Evolutionary conservation across 2,888 invertebrate genomes (phyloP), one percentile per base, ranked within the genome.

Genomic region (Trypoxylon attenuatum): DNA sequence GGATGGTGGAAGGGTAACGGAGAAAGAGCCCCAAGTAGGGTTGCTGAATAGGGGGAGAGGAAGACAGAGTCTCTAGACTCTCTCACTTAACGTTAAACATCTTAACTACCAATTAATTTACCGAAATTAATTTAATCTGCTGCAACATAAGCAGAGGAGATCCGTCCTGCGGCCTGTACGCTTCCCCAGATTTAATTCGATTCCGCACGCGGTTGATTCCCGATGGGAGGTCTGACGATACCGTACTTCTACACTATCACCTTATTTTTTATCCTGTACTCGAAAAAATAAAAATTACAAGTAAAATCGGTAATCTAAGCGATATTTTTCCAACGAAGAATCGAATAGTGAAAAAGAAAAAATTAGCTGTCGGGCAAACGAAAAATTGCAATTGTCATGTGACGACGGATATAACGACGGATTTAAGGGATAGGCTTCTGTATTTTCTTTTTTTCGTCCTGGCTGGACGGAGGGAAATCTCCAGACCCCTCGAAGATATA

Each of bases 61-160:
- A 58, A 69, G 56, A 55, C 58, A 69, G 74, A 53, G 58, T 58
- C 52, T 33, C 33, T 49, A 72, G 71, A 78, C 76, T 79, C 80
- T 82, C 79, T 83, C 80, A 80, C 78, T 84, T 80, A 79, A 76
- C 76, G 75, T 77, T 83, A 82, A 83, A 84, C 80, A 81, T 77
- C 80, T 83, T 81, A 83, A 84, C 80, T 82, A 78, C 76, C 84
- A 79, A 84, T 83, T 83, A 83, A 84, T 84, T 82, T 82, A 57
- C 67, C 57, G 56, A 71, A 82, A 84, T 84, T 83, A 82, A 84
- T 84, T 84, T 80, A 84, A 85, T 84, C 81, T 79, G 71, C 76
- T 59, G 73, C 78, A 79, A 81, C 79, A 80, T 82, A 81, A 83
- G 76, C 76, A 69, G 75, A 77, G 62, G 67, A 75, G 75, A 78